Evolutionary conservation across 1,140 invertebrate species (phyloP).

Genomic region (Subanguina moxae): DNA sequence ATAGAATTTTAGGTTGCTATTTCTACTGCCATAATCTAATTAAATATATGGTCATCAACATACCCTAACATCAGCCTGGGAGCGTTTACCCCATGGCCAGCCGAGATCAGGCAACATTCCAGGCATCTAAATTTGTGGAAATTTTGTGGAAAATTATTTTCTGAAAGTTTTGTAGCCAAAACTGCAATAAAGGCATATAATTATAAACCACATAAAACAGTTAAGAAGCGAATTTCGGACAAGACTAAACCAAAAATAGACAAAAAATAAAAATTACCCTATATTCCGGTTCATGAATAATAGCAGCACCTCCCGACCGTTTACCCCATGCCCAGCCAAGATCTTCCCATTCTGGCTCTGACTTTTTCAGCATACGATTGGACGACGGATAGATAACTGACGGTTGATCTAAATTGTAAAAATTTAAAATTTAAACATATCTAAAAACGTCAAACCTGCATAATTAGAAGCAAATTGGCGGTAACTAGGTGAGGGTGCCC

Average conservation of each 20-base stretch:
- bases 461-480: neutral
- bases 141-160: no score
- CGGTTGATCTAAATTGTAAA: neutral
- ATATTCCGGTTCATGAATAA: no score
- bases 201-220: no score
- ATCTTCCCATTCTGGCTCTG: constrained; percentile 35
- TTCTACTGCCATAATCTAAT: no score
- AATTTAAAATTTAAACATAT: neutral
- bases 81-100: constrained; percentile 21
- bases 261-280: no score
- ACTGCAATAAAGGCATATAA: no score
- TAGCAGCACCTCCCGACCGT: constrained; percentile 17
- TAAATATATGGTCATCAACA: no score
- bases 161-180: no score
- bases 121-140: neutral
- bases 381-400: neutral
- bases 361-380: constrained; percentile 15
- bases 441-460: neutral
- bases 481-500: neutral
- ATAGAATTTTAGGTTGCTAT: no score
- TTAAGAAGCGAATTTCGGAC: no score
- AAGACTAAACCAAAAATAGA: no score
- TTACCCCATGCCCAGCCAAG: constrained; percentile 38
- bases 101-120: constrained; percentile 16
- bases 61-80: constrained; percentile 5